phyloP scores from a whole-genome alignment of 2,888 invertebrate species.

The Galeruca laticollis region DNA sequence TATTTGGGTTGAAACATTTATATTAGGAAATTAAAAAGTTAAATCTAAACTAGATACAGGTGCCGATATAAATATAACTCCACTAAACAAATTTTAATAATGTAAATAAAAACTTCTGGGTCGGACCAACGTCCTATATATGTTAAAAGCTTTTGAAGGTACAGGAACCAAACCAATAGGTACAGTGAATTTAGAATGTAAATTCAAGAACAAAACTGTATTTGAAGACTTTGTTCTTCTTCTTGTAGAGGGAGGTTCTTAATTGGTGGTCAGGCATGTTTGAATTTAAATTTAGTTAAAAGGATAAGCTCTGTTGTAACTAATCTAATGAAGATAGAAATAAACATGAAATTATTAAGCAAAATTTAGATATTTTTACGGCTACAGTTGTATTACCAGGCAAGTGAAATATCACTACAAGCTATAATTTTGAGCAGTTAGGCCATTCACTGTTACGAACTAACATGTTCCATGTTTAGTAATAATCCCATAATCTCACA shows the following conservation, averaged over 20 bases:
- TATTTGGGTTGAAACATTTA: slow-evolving; percentile 15
- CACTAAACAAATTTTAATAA: slow-evolving; percentile 30
- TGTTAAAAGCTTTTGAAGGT: slow-evolving; percentile 45
- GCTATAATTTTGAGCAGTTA: slow-evolving; percentile 24
- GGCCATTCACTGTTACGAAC: too few species aligned
- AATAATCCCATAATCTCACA: too few species aligned
- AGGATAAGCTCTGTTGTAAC: too few species aligned
- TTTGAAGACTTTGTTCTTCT: slow-evolving; percentile 47
- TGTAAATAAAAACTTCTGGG: slow-evolving; percentile 39
- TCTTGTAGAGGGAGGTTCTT: slow-evolving; percentile 36
- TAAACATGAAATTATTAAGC: slow-evolving; percentile 28
- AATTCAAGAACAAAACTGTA: slow-evolving; percentile 28
- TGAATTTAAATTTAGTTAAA: slow-evolving; percentile 41
- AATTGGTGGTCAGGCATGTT: slow-evolving; percentile 35
- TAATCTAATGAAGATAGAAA: slow-evolving; percentile 16
- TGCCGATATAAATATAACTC: slow-evolving; percentile 42
- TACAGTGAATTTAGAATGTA: slow-evolving; percentile 38
- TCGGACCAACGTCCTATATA: slow-evolving; percentile 38
- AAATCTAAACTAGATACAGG: slow-evolving; percentile 41
- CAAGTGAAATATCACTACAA: slow-evolving; percentile 19
- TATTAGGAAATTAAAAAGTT: slow-evolving; percentile 35
- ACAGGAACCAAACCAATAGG: slow-evolving; percentile 39
- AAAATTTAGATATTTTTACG: slow-evolving; percentile 27
- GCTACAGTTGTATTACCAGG: slow-evolving; percentile 31
- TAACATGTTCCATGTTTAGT: too few species aligned